Evolutionary conservation across 1,140 invertebrate species (phyloP), one percentile per base, ranked within the genome.

Genomic region (Zophobas atratus): DNA sequence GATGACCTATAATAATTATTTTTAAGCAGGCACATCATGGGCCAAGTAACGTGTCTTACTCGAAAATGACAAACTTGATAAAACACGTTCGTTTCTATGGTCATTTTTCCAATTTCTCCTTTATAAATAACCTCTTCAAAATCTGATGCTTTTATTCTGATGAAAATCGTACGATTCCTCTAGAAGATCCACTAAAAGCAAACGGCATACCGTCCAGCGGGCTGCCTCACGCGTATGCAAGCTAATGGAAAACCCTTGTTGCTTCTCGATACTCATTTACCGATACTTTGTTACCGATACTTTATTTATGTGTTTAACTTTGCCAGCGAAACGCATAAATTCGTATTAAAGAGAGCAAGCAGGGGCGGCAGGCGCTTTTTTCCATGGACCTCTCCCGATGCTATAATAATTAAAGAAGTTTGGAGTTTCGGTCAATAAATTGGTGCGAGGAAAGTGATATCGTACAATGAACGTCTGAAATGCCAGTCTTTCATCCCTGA

Each of bases 381-480:
- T 43, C 1, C 1, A 1, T 46, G n/a, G 39, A n/a, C 60, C 41
- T 67, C 60, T 67, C 38, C 60, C 20, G n/a, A 1, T 57, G 35
- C n/a, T n/a, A 51, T 60, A 60, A 60, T 67, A 67, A 67, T 67
- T 67, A 67, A 67, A 67, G 60, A 67, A 67, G 60, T 67, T 67
- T 67, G 60, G 60, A 46, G 60, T 67, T 67, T 43, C 20, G 60
- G 60, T 48, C 60, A 67, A 67, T 67, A 67, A 67, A 67, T 67
- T 67, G 60, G 39, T 67, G 39, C 39, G 60, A 33, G 60, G 39
- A 57, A 1, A 67, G 38, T 67, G 60, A 67, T 67, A 67, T 67
- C 60, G 60, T 32, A 67, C 39, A 67, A 67, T 67, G 60, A 67
- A 67, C 43, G 60, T 67, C 60, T 67, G 60, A 67, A 67, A 67